Conservation (phyloP, 1,140 invertebrate species). For the Aphidius gifuensis region DNA sequence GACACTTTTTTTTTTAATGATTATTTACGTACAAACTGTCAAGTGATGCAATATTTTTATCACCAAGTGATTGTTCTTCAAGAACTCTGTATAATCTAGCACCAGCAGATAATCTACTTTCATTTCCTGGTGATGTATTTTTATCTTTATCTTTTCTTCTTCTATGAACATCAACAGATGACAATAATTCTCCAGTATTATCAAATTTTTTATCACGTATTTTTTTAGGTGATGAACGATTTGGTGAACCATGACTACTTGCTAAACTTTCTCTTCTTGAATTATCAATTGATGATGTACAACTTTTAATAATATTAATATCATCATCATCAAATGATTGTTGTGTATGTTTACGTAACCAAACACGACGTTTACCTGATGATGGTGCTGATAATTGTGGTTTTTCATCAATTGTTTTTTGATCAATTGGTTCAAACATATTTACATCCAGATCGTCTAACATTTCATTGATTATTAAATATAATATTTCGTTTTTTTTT, state of each 20-base stretch:
- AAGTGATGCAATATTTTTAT: constrained; percentile 34
- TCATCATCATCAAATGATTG: constrained; percentile 47
- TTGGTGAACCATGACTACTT: constrained; percentile 45
- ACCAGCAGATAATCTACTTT: constrained; percentile 43
- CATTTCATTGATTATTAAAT: constrained; percentile 27
- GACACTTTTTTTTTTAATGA: constrained; percentile 1
- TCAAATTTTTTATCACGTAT: constrained; percentile 25
- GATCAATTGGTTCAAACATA: constrained; percentile 45
- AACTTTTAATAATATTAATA: constrained; percentile 21
- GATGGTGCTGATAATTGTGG: constrained; percentile 26
- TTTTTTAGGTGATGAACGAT: constrained; percentile 41
- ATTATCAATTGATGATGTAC: constrained; percentile 33
- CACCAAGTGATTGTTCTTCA: constrained; percentile 50
- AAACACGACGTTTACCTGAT: constrained; percentile 39
- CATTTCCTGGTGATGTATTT: constrained; percentile 35
- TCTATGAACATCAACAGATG: constrained; percentile 30
- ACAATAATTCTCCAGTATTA: constrained; percentile 4
- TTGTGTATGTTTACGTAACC: constrained; percentile 46
- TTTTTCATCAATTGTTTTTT: constrained; percentile 37
- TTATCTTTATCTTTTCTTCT: constrained; percentile 34
- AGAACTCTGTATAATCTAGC: constrained; percentile 50
- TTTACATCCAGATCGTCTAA: constrained; percentile 54
- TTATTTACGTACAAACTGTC: constrained; percentile 33
- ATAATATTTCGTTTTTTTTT: constrained; percentile 10
- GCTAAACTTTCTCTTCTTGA: constrained; percentile 44